phyloP scores from a whole-genome alignment of 1,140 invertebrate species.

The Cecropterus lyciades region DNA sequence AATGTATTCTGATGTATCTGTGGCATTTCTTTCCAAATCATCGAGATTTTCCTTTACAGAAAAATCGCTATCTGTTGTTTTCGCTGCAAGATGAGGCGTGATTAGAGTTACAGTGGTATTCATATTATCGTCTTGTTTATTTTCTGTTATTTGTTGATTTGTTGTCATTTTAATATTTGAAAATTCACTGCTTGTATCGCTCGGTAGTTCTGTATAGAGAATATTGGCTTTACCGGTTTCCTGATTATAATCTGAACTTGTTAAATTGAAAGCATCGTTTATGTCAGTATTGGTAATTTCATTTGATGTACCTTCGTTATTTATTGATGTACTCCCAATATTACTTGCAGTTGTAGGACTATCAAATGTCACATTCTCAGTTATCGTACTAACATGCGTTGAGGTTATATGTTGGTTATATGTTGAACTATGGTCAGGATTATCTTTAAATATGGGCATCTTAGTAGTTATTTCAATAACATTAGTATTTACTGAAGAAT shows the following conservation, averaged over 20 bases:
- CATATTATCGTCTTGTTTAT: conserved; percentile 14
- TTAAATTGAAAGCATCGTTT: conserved; percentile 4
- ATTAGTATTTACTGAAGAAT: conserved; percentile 49
- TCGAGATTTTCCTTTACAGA: conserved; percentile 23
- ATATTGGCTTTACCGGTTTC: neutral
- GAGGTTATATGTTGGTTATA: conserved; percentile 32
- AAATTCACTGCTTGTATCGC: neutral
- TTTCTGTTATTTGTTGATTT: conserved; percentile 19
- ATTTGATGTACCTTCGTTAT: conserved; percentile 10
- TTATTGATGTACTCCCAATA: neutral
- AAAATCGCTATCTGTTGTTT: conserved; percentile 11
- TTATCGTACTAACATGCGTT: conserved; percentile 14
- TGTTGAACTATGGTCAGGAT: conserved; percentile 14
- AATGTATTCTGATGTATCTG: conserved; percentile 47
- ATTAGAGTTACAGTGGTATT: conserved; percentile 6
- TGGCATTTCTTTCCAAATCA: conserved; percentile 42
- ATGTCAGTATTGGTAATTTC: neutral
- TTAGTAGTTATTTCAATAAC: conserved; percentile 70
- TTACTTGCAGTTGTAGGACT: neutral
- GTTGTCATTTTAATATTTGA: conserved; percentile 13
- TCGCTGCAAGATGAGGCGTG: neutral
- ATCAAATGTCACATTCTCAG: neutral
- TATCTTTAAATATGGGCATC: conserved; percentile 44
- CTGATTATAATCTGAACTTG: neutral
- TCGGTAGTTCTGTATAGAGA: neutral